These are phyloP conservation scores for Odocoileus virginianus DNA, from an alignment of 2,113 vertebrate genomes.

Conservation along the genomic window DNA sequence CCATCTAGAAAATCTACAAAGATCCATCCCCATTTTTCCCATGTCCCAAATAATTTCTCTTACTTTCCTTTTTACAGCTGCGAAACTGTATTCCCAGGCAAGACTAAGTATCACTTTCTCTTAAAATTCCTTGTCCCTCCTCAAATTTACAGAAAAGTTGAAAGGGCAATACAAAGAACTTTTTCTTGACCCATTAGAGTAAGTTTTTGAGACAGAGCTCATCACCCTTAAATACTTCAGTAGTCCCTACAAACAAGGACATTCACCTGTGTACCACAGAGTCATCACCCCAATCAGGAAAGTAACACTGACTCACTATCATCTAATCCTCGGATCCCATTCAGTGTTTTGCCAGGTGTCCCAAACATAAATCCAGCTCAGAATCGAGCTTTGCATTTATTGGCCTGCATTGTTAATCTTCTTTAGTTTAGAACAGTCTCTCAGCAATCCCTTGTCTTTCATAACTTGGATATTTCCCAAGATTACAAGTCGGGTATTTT, in stretches of 20 bases:
- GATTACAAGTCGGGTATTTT: neutral
- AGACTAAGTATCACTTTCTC: neutral
- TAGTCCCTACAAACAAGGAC: neutral
- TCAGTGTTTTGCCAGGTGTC: neutral
- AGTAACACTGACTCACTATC: neutral
- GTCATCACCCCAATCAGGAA: neutral
- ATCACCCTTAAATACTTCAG: neutral
- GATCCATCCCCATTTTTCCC: neutral
- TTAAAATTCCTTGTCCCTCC: neutral
- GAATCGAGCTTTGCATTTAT: neutral
- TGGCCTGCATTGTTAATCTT: neutral
- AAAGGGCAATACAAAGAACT: neutral
- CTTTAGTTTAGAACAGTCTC: neutral
- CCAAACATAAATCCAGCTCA: neutral
- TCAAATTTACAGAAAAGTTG: neutral
- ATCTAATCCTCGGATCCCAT: neutral
- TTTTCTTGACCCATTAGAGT: neutral
- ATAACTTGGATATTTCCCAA: neutral
- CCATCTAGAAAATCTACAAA: neutral
- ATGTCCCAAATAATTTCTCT: constrained; percentile 27
- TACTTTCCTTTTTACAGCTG: neutral
- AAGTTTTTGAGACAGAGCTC: neutral
- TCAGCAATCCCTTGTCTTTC: neutral
- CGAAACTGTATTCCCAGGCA: neutral
- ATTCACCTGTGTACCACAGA: neutral